phyloP scores from a whole-genome alignment of 2,797 vertebrate genomes.

The Otus scops region DNA sequence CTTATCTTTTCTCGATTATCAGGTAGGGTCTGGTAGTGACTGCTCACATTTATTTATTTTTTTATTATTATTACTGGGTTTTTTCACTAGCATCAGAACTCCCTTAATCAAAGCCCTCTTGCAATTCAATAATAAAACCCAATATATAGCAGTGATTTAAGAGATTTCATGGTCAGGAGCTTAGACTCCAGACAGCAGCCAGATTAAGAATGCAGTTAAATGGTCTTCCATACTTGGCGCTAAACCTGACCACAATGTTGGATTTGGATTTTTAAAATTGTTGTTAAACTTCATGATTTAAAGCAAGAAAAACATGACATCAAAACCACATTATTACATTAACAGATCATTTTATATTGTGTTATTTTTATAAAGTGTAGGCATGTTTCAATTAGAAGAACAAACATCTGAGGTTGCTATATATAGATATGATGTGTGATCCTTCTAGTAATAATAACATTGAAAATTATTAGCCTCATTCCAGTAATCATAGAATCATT shows the following conservation, averaged over 20 bases:
- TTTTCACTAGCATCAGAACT: background rate
- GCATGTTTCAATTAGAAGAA: background rate
- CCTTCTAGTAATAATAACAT: background rate
- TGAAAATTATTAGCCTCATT: background rate
- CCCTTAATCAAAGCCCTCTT: background rate
- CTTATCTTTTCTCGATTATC: background rate
- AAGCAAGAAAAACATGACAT: background rate
- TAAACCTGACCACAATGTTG: background rate
- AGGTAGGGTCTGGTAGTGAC: background rate
- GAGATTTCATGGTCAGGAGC: background rate
- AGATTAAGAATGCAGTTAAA: background rate
- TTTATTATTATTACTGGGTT: background rate
- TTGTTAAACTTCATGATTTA: background rate
- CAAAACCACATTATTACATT: background rate
- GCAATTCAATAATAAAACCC: background rate
- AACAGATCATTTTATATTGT: background rate
- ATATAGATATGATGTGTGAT: background rate
- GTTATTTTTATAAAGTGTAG: background rate
- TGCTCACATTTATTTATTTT: background rate
- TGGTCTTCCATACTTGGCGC: background rate
- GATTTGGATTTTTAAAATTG: background rate
- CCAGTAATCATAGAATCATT: background rate
- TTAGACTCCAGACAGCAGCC: background rate
- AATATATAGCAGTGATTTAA: background rate
- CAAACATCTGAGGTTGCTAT: background rate